Base-by-base conservation (phyloP, 2,888 invertebrate genomes). In the Adela reaumurella region DNA sequence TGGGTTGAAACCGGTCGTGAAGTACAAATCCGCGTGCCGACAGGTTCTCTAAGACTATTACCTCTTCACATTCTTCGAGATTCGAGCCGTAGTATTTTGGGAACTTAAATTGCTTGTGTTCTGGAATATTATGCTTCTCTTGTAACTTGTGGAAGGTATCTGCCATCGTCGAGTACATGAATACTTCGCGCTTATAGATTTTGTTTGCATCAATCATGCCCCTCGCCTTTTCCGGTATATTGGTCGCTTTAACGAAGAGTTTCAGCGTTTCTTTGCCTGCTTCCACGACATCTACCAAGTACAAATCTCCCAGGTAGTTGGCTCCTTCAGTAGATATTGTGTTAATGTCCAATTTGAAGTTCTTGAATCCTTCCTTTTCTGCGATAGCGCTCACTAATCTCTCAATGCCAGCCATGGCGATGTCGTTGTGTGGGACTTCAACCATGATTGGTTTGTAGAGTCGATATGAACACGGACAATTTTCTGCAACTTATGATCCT, bases 101-200 rank as follows among this genome's bases (percentile, higher is more conserved):
- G n/a, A 35, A 35, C 35, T 35, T 35, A 14, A 35, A 35, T 35
- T 11, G 4, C n/a, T 35, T 35, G 8, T 35, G 11, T 4, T 35
- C 35, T 14, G 35, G 35, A 14, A 35, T 14, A 11, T 3, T 14
- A 14, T 35, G 35, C 14, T 46, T 47, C 17, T 49, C 48, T 43
- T 54, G 53, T 10, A 52, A 42, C 17, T 35, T 41, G 14, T 41
- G 19, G 20, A 17, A 49, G 6, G 19, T 45, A n/a, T 29, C 19
- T 28, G 28, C 35, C 17, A 49, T 16, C 1, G 28, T 24, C 2
- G 28, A 17, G 41, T 49, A 49, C 18, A 45, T 45, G 16, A 17
- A 45, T 5, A 11, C 20, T 45, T 49, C 48, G 2, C 11, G 20
- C 45, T 14, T 19, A 17, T 45, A 49, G 19, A 49, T 43, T 35